These are phyloP conservation scores for Ophion ellenae DNA, from an alignment of 2,888 invertebrate species.

Conservation along the genomic window DNA sequence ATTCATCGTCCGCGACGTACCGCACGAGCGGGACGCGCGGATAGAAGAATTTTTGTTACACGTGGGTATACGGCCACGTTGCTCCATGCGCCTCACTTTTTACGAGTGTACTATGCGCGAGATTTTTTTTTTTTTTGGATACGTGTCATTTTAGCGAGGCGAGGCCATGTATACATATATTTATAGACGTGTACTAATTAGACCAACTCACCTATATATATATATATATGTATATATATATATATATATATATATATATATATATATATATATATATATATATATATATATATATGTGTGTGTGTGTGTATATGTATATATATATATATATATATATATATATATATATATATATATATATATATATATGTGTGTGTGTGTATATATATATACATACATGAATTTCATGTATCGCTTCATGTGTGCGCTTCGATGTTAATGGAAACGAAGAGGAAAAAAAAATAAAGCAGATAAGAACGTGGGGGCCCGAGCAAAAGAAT, in stretches of 20 bases:
- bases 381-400: too few species aligned
- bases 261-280: slow-evolving; percentile 1
- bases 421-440: slow-evolving; percentile 45
- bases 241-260: slow-evolving; percentile 25
- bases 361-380: too few species aligned
- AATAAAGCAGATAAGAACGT: background rate
- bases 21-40: background rate
- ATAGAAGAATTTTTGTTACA: background rate
- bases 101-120: background rate
- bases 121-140: slow-evolving; percentile 9
- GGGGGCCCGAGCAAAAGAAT: slow-evolving; percentile 28
- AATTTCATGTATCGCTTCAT: slow-evolving; percentile 18
- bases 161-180: slow-evolving; percentile 29
- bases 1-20: slow-evolving; percentile 33
- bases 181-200: slow-evolving; percentile 24
- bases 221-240: background rate
- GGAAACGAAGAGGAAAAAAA: background rate
- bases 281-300: too few species aligned
- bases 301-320: too few species aligned
- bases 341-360: background rate
- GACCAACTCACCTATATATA: slow-evolving; percentile 1
- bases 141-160: slow-evolving; percentile 13
- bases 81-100: background rate
- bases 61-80: background rate
- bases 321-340: too few species aligned